Evolutionary conservation across 2,888 invertebrate genomes (phyloP).

Genomic region (Venusia cambrica): DNA sequence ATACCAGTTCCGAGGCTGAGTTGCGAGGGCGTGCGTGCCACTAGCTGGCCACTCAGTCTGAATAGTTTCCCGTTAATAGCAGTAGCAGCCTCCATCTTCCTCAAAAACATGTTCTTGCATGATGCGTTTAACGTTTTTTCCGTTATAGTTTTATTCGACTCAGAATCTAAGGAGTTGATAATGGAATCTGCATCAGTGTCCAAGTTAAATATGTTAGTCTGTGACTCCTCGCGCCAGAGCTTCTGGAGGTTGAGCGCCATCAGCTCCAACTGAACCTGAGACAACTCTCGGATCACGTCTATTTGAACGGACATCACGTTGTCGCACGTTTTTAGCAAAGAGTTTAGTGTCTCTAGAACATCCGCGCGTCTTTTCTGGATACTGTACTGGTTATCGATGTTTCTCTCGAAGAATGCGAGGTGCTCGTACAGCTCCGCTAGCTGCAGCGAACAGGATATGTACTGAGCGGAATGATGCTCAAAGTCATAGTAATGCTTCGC

Average conservation of each 20-base stretch:
- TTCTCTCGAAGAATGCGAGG: conserved; percentile 86
- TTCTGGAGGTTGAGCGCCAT: conserved; percentile 83
- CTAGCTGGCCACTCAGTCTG: conserved; percentile 60
- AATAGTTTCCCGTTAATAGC: conserved; percentile 63
- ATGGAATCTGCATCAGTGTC: conserved; percentile 66
- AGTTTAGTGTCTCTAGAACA: conserved; percentile 79
- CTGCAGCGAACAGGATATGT: conserved; percentile 81
- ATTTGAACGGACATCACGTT: conserved; percentile 77
- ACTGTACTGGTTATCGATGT: conserved; percentile 82
- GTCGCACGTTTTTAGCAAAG: conserved; percentile 72
- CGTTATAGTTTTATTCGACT: conserved; percentile 65
- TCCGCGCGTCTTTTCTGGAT: conserved; percentile 82
- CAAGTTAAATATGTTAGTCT: conserved; percentile 59
- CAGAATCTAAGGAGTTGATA: conserved; percentile 60
- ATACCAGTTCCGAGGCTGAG: conserved; percentile 47
- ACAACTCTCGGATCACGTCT: conserved; percentile 80
- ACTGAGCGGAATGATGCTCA: conserved; percentile 80
- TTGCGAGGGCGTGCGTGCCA: conserved; percentile 51
- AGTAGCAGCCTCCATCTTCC: conserved; percentile 72
- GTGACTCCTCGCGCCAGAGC: conserved; percentile 74
- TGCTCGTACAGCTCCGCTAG: conserved; percentile 84
- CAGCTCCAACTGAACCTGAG: conserved; percentile 83
- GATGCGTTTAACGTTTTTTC: conserved; percentile 60
- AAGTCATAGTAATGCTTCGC: conserved; percentile 81
- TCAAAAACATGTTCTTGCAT: conserved; percentile 62